These are phyloP conservation scores for Philaethria dido DNA, from an alignment of 2,888 invertebrate species.

Conservation along the genomic window DNA sequence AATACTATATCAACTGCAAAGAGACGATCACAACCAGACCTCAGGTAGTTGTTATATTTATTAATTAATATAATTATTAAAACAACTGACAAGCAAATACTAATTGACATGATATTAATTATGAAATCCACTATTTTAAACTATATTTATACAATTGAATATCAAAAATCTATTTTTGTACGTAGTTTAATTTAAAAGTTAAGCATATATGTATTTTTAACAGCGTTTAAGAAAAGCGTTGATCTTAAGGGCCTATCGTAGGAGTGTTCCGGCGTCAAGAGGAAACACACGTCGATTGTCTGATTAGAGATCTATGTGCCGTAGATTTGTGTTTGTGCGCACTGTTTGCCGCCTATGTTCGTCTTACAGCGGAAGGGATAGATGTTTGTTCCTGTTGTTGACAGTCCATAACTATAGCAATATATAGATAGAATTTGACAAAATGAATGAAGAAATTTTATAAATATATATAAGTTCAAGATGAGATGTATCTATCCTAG, in stretches of 20 bases:
- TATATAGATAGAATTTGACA: constrained; percentile 1
- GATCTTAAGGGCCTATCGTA: neutral
- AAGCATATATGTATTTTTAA: neutral
- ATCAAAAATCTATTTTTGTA: too few species aligned
- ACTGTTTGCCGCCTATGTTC: neutral
- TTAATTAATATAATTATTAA: too few species aligned
- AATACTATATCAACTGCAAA: too few species aligned
- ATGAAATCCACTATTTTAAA: too few species aligned
- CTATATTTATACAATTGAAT: too few species aligned
- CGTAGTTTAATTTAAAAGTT: neutral
- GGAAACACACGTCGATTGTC: constrained; percentile 19
- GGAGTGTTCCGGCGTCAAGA: constrained; percentile 4
- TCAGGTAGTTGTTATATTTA: too few species aligned
- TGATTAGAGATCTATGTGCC: constrained; percentile 20
- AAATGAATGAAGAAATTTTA: neutral
- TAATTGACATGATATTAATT: too few species aligned
- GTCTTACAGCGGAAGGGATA: neutral
- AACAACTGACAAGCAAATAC: too few species aligned
- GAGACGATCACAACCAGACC: too few species aligned
- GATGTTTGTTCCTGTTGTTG: neutral
- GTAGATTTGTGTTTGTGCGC: constrained; percentile 1
- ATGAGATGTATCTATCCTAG: too few species aligned
- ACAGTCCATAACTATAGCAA: neutral
- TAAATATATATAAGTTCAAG: too few species aligned
- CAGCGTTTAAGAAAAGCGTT: neutral